Base-by-base conservation (phyloP, 1,140 invertebrate genomes). In the Drosophila funebris region DNA sequence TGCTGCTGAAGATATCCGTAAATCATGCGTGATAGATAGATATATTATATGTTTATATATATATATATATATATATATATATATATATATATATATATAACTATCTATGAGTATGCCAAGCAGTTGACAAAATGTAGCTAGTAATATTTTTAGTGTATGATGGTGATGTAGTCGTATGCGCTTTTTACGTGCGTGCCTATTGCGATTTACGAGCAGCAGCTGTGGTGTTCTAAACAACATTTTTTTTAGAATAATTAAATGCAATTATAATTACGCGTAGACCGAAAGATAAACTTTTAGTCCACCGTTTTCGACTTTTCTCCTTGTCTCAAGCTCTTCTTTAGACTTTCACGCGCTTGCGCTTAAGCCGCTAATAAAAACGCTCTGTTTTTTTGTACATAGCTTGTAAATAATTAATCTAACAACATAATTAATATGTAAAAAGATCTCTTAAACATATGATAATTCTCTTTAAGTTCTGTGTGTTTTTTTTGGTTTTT, bases 191-290 rank as follows among this genome's bases (percentile, higher is more conserved):
- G 63, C 69, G 57, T 73, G 53, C 68, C 41, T 76, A 73, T 58
- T 52, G 76, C 80, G 73, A 79, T 84, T 70, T 85, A 85, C 76
- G 77, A 84, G 81, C 81, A 85, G 76, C 81, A 81, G 72, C 81
- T 87, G 81, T 77, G 81, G 81, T 85, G 69, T 81, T 85, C 81
- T 81, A 77, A 80, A 75, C 78, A 78, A 78, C n/a, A 81, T 44
- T 73, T 74, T 84, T 83, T 81, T 73, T 73, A 80, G 64, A 85
- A 76, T 22, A 52, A 39, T 33, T 24, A 43, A 76, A 56, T 53
- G 67, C 67, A 73, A 37, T n/a, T 33, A 41, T n/a, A 9, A 6
- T n/a, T 27, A 9, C 13, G 20, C n/a, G 20, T 46, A 7, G 56
- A 62, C 63, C 44, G 48, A 75, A 75, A 48, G 63, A 68, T 60